Base-by-base conservation (phyloP, 2,888 invertebrate genomes). In the Piscicola geometra region DNA sequence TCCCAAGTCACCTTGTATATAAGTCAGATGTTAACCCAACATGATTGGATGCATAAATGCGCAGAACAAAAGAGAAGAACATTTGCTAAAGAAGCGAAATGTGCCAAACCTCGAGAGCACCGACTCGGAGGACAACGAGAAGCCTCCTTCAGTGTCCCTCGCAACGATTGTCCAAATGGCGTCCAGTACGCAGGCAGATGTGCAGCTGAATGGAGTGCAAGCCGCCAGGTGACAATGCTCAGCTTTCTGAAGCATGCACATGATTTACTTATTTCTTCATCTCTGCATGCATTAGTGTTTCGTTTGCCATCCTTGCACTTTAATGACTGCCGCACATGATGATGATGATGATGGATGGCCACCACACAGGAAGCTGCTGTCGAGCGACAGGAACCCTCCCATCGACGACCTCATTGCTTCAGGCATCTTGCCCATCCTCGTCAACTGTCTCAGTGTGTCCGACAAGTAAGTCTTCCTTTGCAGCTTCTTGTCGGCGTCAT, bases 321-420 rank as follows among this genome's bases (percentile, higher is more conserved):
- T 12, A 30, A 30, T 18, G 30, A n/a, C n/a, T n/a, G n/a, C n/a
- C n/a, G n/a, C n/a, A n/a, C n/a, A n/a, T n/a, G n/a, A n/a, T n/a
- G n/a, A n/a, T n/a, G n/a, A n/a, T n/a, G n/a, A n/a, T n/a, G n/a
- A n/a, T 66, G 18, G 66, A 66, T n/a, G 66, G 52, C 21, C 21
- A 21, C 76, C 83, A 84, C 68, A 21, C 70, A 86, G 98, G 81
- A 98, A 97, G 87, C 88, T 99, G 81, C 88, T 99, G 50, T 98
- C 97, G 12, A 95, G 95, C 79, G 98, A 99, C 86, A 91, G 94
- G 82, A 98, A 98, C 88, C 99, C 99, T 80, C 98, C 99, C 32
- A 98, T 99, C 82, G 95, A 99, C 88, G 92, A 93, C 79, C 88
- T 99, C 80, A 98, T 99, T 82, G 88, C 90, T 67, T 93, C 93